Conservation (phyloP, 2,113 vertebrate genomes). For the Carollia perspicillata region DNA sequence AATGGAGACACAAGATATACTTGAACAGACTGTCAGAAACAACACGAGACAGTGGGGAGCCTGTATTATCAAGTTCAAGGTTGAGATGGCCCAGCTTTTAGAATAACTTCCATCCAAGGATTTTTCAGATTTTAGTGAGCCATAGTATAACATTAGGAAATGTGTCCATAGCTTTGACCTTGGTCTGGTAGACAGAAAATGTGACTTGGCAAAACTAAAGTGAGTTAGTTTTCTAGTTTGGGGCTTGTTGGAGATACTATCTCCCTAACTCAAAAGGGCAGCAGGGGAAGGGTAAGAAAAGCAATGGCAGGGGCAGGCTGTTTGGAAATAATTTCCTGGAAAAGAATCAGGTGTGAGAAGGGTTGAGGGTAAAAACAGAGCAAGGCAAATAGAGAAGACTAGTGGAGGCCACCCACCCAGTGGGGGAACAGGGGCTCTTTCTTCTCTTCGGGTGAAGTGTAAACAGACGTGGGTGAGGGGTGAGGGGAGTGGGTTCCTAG, state of each 20-base stretch:
- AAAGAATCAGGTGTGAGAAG: neutral
- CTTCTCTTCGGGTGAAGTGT: neutral
- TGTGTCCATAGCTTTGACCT: neutral
- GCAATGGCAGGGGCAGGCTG: neutral
- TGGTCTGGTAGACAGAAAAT: neutral
- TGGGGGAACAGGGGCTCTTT: neutral
- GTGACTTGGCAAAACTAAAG: neutral
- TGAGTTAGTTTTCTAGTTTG: neutral
- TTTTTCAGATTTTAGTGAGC: neutral
- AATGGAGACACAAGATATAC: fast-evolving
- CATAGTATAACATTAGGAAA: neutral
- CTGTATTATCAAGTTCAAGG: neutral
- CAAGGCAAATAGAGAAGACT: neutral
- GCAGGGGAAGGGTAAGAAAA: neutral
- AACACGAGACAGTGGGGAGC: neutral
- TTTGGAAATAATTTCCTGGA: neutral
- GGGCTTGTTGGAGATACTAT: neutral
- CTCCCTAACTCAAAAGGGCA: neutral
- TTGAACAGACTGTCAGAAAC: neutral
- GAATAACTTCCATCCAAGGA: neutral
- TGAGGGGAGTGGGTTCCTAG: neutral
- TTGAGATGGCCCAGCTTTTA: neutral
- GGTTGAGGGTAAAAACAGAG: neutral
- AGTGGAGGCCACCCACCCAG: neutral
- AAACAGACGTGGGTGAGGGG: neutral